A percentile compares a stretch with the other conserved stretches of the same genome.
phyloP scores from a whole-genome alignment of 2,113 vertebrate species.

The Furnarius figulus region DNA sequence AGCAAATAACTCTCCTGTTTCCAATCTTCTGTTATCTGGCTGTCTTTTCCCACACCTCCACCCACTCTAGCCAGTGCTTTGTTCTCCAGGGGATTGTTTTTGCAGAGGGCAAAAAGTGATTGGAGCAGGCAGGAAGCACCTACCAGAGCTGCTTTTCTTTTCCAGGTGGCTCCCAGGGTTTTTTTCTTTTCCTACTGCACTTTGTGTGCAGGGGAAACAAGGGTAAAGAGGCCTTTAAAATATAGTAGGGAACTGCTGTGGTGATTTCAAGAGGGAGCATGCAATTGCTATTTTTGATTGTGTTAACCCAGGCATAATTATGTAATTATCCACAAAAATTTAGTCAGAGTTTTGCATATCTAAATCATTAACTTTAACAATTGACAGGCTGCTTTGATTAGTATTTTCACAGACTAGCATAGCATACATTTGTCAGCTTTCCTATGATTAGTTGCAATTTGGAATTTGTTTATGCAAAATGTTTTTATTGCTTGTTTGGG shows the following conservation, averaged over 20 bases:
- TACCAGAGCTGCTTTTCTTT: background rate
- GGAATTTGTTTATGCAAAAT: slow-evolving; percentile 81
- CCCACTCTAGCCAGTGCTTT: background rate
- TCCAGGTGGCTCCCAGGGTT: background rate
- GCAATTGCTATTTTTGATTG: slow-evolving; percentile 79
- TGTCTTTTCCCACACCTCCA: background rate
- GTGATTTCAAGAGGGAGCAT: slow-evolving; percentile 51
- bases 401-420: slow-evolving; percentile 76
- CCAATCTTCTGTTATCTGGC: background rate
- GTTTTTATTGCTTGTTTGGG: slow-evolving; percentile 73
- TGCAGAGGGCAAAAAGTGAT: background rate
- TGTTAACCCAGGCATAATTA: slow-evolving; percentile 80
- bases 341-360: slow-evolving; percentile 78
- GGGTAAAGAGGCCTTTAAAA: background rate
- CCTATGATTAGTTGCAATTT: slow-evolving; percentile 79
- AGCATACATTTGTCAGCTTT: slow-evolving; percentile 79
- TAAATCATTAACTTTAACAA: slow-evolving; percentile 85
- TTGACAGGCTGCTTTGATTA: slow-evolving; percentile 82
- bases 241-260: background rate
- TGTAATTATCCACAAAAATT: slow-evolving; percentile 82
- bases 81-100: background rate
- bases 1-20: background rate
- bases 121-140: background rate
- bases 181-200: background rate
- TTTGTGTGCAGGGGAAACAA: background rate